These are phyloP conservation scores for Bettongia penicillata DNA, from an alignment of 2,113 vertebrate species.

Conservation along the genomic window DNA sequence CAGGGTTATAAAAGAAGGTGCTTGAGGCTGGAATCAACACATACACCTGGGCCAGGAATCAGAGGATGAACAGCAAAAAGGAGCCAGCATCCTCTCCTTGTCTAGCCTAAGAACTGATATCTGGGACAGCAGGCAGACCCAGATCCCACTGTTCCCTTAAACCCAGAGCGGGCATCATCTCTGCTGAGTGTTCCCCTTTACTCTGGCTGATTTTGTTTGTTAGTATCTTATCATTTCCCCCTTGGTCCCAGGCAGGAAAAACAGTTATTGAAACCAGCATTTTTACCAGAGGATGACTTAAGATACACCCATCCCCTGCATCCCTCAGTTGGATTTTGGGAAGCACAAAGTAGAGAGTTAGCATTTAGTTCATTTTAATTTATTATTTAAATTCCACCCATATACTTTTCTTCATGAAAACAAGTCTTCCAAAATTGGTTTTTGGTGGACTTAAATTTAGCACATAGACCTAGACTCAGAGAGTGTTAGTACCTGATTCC, in stretches of 20 bases:
- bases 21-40: not conserved
- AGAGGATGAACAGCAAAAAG: not conserved
- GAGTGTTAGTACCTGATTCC: not conserved
- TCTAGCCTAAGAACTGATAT: not conserved
- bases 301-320: not conserved
- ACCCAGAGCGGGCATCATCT: not conserved
- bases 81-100: not conserved
- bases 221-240: not conserved
- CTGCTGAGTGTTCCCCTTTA: not conserved
- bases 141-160: not conserved
- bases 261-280: not conserved
- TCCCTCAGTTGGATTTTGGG: not conserved
- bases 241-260: not conserved
- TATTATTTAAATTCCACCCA: not conserved
- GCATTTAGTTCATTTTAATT: not conserved
- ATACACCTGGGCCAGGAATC: not conserved
- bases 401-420: not conserved
- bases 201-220: not conserved
- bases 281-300: not conserved
- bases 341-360: not conserved
- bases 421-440: not conserved
- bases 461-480: not conserved
- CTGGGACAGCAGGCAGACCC: not conserved
- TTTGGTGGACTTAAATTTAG: not conserved
- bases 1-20: not conserved